Evolutionary conservation across 2,888 invertebrate species (phyloP), one percentile per base, ranked within the genome.

Genomic region (Tetropium fuscum): DNA sequence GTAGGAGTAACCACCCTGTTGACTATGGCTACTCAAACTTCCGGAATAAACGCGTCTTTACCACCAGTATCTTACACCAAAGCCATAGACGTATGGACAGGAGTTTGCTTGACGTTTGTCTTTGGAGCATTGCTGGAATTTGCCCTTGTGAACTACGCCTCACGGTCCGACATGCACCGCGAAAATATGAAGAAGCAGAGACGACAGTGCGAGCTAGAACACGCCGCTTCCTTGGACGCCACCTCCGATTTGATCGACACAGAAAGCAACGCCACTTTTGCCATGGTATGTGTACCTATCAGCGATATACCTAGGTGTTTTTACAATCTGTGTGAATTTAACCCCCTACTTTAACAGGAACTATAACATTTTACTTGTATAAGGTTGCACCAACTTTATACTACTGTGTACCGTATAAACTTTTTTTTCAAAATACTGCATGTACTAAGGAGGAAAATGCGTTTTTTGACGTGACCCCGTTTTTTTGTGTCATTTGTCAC

Each of bases 61-160:
- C 98, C 98, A 57, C 97, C 98, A 48, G 98, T 98, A 64, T 97
- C 97, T 51, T 98, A 98, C 85, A 98, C 98, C 53, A 98, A 98
- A 84, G 97, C 97, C 70, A 96, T 97, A 76, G 97, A 97, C 83
- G 95, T 98, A 48, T 97, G 97, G 97, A 97, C 97, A 66, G 96
- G 96, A 61, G 95, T 97, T 51, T 98, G 98, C 82, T 87, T 98
- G 72, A 98, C 98, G 45, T 98, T 98, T 83, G 98, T 98, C 48
- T 98, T 98, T 81, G 97, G 97, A 43, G 98, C 98, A 16, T 84
- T 98, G 70, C 88, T 98, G 60, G 98, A 98, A 86, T 98, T 98
- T 80, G 98, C 98, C 49, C 88, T 98, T 65, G 98, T 98, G 74
- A 98, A 98, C 86, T 98, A 98, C 82, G 95, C 97, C 58, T 93